Percentiles rank a stretch among this genome's conserved stretches.
Evolutionary conservation across 2,888 invertebrate genomes (phyloP).

Genomic region (Invenusta paracnida): DNA sequence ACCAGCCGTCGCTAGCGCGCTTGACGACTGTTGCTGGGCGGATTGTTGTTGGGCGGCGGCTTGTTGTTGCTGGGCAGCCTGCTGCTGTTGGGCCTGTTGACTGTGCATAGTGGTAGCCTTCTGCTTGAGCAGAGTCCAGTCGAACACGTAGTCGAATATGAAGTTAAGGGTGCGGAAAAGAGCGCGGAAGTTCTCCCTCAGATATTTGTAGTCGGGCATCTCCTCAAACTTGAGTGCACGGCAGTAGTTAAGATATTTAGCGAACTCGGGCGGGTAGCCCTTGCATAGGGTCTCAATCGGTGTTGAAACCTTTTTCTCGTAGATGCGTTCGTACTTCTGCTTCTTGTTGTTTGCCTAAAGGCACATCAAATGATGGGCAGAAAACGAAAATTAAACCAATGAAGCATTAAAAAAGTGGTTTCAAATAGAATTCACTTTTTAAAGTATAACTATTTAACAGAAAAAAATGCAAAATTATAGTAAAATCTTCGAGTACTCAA

Average conservation of each 20-base stretch:
- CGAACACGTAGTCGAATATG: conserved; percentile 96
- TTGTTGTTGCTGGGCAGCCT: too few species aligned
- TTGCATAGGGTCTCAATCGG: conserved; percentile 76
- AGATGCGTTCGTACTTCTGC: conserved; percentile 98
- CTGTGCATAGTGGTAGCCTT: too few species aligned
- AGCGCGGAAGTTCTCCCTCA: conserved; percentile 42
- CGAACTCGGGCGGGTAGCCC: conserved; percentile 59
- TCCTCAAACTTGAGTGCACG: conserved; percentile 43
- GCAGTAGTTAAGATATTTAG: conserved; percentile 43
- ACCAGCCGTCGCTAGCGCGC: too few species aligned
- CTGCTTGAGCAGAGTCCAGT: conserved; percentile 87
- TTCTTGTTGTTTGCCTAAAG: conserved; percentile 88
- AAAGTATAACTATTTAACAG: too few species aligned
- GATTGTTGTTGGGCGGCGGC: too few species aligned
- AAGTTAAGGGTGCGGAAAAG: conserved; percentile 84
- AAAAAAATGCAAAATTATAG: too few species aligned
- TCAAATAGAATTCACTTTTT: too few species aligned
- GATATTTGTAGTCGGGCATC: conserved; percentile 41
- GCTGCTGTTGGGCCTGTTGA: conserved; percentile 20
- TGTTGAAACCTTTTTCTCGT: conserved; percentile 97
- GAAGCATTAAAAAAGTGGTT: too few species aligned
- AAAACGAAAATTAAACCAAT: too few species aligned
- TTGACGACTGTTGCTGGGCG: too few species aligned
- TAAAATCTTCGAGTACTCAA: too few species aligned
- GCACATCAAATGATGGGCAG: too few species aligned